These are phyloP conservation scores for Fragum sueziense DNA, from an alignment of 2,888 invertebrate genomes.

Conservation along the genomic window DNA sequence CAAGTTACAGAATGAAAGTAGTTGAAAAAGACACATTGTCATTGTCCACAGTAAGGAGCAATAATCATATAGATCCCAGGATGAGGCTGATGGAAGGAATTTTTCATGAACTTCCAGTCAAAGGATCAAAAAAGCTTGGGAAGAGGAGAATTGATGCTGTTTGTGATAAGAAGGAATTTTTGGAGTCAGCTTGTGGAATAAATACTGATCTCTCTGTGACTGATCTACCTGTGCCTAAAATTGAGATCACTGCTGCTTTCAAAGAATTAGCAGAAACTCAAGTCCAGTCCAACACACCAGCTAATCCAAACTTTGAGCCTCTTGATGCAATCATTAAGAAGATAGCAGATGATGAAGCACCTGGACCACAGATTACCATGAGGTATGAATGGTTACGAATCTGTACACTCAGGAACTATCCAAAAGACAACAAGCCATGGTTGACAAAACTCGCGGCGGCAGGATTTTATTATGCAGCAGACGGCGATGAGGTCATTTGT, in stretches of 20 bases:
- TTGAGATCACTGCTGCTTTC: slow-evolving; percentile 17
- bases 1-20: too few relatives aligned
- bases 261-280: neutral
- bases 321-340: slow-evolving; percentile 32
- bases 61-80: neutral
- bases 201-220: neutral
- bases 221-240: slow-evolving; percentile 35
- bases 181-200: neutral
- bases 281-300: neutral
- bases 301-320: slow-evolving; percentile 24
- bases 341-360: slow-evolving; percentile 33
- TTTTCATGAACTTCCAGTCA: neutral
- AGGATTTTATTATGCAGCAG: slow-evolving; percentile 53
- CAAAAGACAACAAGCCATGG: slow-evolving; percentile 51
- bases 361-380: slow-evolving; percentile 47
- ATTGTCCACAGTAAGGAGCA: too few relatives aligned
- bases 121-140: neutral
- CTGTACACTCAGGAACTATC: slow-evolving; percentile 51
- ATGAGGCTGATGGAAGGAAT: neutral
- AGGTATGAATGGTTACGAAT: slow-evolving; percentile 50
- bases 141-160: neutral
- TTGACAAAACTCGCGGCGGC: slow-evolving; percentile 39
- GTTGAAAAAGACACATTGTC: too few relatives aligned
- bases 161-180: neutral
- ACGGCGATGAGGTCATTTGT: slow-evolving; percentile 54